Evolutionary conservation across 2,888 invertebrate species (phyloP).

Genomic region (Macrosiphum euphorbiae): DNA sequence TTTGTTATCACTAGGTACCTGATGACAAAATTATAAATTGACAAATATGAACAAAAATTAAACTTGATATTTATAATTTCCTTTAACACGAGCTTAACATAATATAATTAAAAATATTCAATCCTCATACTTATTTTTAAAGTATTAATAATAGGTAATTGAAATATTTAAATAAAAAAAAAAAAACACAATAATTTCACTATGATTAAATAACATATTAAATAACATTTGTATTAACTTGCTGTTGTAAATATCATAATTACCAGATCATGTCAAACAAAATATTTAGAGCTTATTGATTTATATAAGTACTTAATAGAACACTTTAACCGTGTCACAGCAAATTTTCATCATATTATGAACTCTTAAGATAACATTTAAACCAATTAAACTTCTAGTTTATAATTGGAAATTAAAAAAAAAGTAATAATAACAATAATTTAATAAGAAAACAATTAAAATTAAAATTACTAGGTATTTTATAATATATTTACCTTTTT

Average conservation of each 20-base stretch:
- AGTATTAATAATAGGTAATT: neutral
- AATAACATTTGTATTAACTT: conserved; percentile 20
- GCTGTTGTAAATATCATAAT: neutral
- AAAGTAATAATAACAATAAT: neutral
- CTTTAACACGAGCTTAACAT: neutral
- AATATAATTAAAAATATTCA: neutral
- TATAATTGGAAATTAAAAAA: neutral
- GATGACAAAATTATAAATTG: conserved; percentile 57
- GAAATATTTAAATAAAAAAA: neutral
- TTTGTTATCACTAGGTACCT: conserved; percentile 52
- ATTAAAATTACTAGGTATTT: neutral
- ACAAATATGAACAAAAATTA: conserved; percentile 39
- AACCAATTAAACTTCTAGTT: neutral
- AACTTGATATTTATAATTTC: neutral
- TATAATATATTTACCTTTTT: neutral
- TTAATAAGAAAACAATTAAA: neutral
- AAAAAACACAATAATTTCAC: neutral
- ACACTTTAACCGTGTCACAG: neutral
- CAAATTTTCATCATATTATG: neutral
- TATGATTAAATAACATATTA: conserved; percentile 16
- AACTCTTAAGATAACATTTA: conserved; percentile 34
- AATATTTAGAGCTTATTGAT: neutral
- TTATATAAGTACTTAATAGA: neutral
- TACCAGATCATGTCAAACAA: neutral
- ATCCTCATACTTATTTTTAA: neutral